These are phyloP conservation scores for Promerops cafer DNA, from an alignment of 2,113 vertebrate genomes.

Conservation along the genomic window DNA sequence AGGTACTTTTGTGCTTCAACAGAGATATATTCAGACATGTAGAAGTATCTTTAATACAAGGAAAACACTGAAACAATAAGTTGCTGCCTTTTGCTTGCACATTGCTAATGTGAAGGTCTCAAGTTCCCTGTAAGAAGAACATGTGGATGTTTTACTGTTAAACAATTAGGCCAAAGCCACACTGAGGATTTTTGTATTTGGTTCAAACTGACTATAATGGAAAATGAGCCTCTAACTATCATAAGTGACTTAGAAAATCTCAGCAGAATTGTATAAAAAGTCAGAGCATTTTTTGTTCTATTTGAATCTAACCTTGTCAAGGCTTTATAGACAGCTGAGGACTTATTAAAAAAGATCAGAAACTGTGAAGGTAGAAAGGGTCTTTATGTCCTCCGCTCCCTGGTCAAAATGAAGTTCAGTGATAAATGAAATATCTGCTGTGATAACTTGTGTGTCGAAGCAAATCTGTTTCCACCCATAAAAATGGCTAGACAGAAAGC, in stretches of 20 bases:
- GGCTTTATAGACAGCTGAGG: not conserved
- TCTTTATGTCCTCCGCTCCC: not conserved
- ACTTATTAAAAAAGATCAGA: not conserved
- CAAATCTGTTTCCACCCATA: not conserved
- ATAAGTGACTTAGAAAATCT: not conserved
- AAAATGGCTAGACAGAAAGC: not conserved
- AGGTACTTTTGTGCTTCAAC: not conserved
- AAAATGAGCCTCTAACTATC: not conserved
- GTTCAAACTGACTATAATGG: not conserved
- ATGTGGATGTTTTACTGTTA: not conserved
- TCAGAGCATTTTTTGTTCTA: not conserved
- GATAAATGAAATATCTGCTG: not conserved
- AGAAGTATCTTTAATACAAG: not conserved
- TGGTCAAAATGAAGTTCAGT: not conserved
- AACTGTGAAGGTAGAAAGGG: not conserved
- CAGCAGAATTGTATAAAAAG: not conserved
- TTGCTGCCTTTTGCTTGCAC: not conserved
- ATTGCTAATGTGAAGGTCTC: not conserved
- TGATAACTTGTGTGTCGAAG: not conserved
- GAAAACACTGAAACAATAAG: not conserved
- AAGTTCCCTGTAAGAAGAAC: not conserved
- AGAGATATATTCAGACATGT: not conserved
- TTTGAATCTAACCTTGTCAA: not conserved
- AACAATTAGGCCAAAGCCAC: not conserved
- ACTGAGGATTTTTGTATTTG: not conserved